Evolutionary conservation across 2,113 vertebrate genomes (phyloP).

Genomic region (Rhizomys pruinosus): DNA sequence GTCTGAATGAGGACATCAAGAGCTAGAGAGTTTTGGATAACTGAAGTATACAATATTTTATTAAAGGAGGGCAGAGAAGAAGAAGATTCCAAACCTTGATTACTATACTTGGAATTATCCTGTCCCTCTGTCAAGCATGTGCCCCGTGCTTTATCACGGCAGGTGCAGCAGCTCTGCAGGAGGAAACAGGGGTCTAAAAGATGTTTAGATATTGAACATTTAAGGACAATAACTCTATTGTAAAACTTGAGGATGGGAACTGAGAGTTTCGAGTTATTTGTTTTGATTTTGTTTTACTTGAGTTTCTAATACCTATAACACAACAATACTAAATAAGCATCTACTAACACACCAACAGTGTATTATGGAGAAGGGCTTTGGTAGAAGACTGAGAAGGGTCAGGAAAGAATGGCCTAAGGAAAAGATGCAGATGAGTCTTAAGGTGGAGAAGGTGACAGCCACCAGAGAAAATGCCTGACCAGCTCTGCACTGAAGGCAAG

Average conservation of each 20-base stretch:
- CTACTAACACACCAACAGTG: neutral
- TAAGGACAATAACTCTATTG: neutral
- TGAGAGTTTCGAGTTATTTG: neutral
- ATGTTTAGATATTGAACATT: neutral
- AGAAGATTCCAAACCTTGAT: neutral
- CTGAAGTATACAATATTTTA: neutral
- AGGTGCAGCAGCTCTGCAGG: neutral
- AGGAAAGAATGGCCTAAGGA: neutral
- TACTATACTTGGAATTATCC: neutral
- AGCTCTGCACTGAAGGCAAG: neutral
- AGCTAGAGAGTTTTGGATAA: neutral
- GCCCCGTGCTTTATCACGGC: neutral
- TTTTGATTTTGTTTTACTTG: constrained; percentile 6
- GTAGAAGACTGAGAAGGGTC: neutral
- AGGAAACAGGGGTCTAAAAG: neutral
- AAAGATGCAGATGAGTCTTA: neutral
- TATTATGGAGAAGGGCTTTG: neutral
- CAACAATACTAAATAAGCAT: neutral
- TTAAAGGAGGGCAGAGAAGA: neutral
- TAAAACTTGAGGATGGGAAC: neutral
- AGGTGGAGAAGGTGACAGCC: neutral
- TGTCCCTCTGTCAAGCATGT: neutral
- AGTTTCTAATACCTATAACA: neutral
- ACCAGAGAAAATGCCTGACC: neutral
- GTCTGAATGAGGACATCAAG: neutral